Percentiles rank a stretch among this genome's conserved stretches.
Evolutionary conservation across 2,113 vertebrate genomes (phyloP).

Genomic region (Erythrocercus mccallii): DNA sequence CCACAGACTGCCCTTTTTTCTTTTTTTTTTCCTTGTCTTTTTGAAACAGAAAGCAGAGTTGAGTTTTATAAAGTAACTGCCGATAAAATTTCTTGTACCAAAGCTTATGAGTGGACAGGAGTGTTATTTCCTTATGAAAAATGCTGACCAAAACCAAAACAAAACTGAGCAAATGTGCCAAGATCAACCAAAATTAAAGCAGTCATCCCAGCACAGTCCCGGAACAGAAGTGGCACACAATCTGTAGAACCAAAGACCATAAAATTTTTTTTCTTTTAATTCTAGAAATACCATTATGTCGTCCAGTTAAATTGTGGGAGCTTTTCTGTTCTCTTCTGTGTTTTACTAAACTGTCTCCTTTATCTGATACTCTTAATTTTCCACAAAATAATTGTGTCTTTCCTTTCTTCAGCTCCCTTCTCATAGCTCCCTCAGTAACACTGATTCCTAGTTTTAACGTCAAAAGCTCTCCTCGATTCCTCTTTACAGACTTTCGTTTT

Average conservation of each 20-base stretch:
- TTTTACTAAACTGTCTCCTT: constrained; percentile 61
- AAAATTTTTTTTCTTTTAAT: background rate
- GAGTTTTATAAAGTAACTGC: constrained; percentile 75
- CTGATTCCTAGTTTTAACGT: constrained; percentile 72
- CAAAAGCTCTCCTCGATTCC: constrained; percentile 48
- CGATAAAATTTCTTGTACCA: constrained; percentile 86
- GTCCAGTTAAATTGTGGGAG: constrained; percentile 80
- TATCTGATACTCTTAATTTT: constrained; percentile 46
- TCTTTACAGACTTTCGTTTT: constrained; percentile 76
- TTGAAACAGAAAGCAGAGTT: constrained; percentile 68
- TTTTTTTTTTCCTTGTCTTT: background rate
- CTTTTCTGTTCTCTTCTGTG: constrained; percentile 71
- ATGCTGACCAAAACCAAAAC: constrained; percentile 79
- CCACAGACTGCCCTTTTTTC: constrained; percentile 71
- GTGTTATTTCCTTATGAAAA: constrained; percentile 85
- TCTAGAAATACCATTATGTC: constrained; percentile 72
- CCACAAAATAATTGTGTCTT: constrained; percentile 13
- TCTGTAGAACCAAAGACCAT: constrained; percentile 69
- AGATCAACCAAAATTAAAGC: constrained; percentile 69
- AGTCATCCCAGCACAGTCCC: constrained; percentile 65
- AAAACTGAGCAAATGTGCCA: constrained; percentile 78
- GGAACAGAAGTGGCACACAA: constrained; percentile 80
- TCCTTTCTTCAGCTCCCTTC: constrained; percentile 62
- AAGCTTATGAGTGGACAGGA: constrained; percentile 88
- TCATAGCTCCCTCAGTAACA: constrained; percentile 65